Conservation (phyloP, 2,113 vertebrate species). For the Tupaia chinensis region DNA sequence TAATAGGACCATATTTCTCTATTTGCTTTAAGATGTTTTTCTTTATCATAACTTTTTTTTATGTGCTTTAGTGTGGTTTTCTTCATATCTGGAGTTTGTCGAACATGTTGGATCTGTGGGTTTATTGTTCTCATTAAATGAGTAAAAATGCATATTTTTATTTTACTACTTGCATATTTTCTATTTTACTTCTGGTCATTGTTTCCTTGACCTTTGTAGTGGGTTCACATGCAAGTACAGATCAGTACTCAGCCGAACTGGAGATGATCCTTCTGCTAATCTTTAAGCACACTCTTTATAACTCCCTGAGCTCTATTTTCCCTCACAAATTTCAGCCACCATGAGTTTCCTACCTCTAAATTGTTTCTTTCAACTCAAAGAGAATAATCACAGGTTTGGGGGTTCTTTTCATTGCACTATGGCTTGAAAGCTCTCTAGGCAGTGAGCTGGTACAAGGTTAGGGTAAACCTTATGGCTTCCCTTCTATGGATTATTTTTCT, state of each 20-base stretch:
- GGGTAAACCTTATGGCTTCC: neutral
- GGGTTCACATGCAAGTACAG: neutral
- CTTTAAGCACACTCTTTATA: neutral
- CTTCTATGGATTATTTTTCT: neutral
- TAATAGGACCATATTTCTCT: neutral
- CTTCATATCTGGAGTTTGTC: neutral
- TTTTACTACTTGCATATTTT: neutral
- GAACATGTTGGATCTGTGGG: neutral
- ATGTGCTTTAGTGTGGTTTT: neutral
- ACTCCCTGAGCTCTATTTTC: neutral
- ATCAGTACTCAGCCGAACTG: neutral
- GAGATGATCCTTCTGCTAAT: neutral
- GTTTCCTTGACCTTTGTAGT: neutral
- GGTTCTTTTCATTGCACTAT: neutral
- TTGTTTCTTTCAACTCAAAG: neutral
- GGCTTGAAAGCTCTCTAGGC: neutral
- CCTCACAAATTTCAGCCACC: neutral
- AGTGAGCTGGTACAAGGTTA: neutral
- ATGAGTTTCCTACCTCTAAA: neutral
- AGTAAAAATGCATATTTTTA: neutral
- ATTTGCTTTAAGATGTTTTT: constrained; percentile 16
- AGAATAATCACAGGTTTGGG: neutral
- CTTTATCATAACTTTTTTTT: neutral
- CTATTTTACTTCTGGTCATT: neutral
- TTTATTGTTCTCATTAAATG: neutral